Base-by-base conservation (phyloP, 2,113 vertebrate genomes). In the Chaetodon trifascialis region DNA sequence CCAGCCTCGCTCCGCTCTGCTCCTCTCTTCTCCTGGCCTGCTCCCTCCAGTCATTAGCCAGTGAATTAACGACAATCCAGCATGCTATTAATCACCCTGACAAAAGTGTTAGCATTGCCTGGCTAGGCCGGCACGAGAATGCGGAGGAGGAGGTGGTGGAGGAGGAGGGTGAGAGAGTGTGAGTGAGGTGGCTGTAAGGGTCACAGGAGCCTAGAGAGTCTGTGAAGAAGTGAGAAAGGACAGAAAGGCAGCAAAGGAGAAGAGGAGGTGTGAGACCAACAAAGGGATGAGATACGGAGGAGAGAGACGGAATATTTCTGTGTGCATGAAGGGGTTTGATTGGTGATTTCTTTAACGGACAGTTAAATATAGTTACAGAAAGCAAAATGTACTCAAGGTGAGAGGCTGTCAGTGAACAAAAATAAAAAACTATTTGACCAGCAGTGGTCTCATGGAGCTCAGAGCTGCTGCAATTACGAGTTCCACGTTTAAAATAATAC, bases 1-100 rank as follows among this genome's bases (percentile, higher is more conserved):
- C 68, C 85, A 79, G 86, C 79, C 91, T 76, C 60, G 52, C 79
- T 71, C 54, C 89, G 89, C 96, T 95, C 95, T 92, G 92, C 88
- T 96, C 92, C 94, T 95, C 96, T 96, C 95, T 70, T 93, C 90
- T 84, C 86, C 85, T 88, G 71, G 23, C 88, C 85, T 11, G 44
- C 90, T 93, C 92, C 92, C 92, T 90, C 95, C 96, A 97, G 97
- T 98, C 98, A 99, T 99, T 99, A 99, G 97, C 97, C 96, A 97
- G 95, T 97, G 98, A 99, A 99, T 99, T 99, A 99, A 98, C 97
- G 95, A 95, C 96, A 96, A 95, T 96, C 95, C 96, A 94, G 95
- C 91, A 84, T 88, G 94, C 97, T 97, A 99, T 99, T 99, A 98
- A 99, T 99, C 98, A 99, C 97, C 87, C 95, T 99, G 98, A 98